Evolutionary conservation across 2,113 vertebrate genomes (phyloP).

Genomic region (Neolamprologus hecqui): DNA sequence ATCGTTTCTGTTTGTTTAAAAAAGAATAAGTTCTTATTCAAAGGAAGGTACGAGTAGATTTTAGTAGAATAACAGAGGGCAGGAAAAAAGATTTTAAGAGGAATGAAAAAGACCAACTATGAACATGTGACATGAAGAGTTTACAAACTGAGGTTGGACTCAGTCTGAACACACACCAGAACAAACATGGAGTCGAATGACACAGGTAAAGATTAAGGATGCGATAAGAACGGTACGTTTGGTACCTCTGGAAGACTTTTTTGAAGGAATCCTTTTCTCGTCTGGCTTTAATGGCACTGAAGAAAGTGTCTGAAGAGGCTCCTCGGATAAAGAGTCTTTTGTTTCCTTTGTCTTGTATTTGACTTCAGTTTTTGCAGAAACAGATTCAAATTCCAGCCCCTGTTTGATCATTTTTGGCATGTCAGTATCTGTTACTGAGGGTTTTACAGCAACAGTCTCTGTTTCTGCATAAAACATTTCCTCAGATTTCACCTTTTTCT

Average conservation of each 20-base stretch:
- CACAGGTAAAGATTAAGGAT: neutral
- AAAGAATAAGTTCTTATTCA: slow-evolving; percentile 9
- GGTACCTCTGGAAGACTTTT: slow-evolving; percentile 43
- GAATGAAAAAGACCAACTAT: neutral
- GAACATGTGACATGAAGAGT: neutral
- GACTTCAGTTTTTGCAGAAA: neutral
- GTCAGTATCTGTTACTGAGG: slow-evolving; percentile 23
- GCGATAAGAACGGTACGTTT: neutral
- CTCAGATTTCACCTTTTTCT: neutral
- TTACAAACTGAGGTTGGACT: neutral
- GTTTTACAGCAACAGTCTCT: neutral
- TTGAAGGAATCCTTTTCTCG: neutral
- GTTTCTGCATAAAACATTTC: neutral
- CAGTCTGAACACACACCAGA: neutral
- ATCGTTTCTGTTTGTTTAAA: slow-evolving; percentile 38
- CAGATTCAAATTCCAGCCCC: neutral
- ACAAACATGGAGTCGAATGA: neutral
- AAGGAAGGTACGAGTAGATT: neutral
- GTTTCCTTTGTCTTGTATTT: neutral
- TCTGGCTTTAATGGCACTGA: neutral
- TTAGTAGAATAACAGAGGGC: neutral
- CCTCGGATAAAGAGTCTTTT: neutral
- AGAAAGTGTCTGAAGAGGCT: neutral
- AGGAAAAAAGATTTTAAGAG: neutral
- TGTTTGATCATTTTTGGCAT: neutral